Base-by-base conservation (phyloP, 2,888 invertebrate species). In the Embidobia sp. region DNA sequence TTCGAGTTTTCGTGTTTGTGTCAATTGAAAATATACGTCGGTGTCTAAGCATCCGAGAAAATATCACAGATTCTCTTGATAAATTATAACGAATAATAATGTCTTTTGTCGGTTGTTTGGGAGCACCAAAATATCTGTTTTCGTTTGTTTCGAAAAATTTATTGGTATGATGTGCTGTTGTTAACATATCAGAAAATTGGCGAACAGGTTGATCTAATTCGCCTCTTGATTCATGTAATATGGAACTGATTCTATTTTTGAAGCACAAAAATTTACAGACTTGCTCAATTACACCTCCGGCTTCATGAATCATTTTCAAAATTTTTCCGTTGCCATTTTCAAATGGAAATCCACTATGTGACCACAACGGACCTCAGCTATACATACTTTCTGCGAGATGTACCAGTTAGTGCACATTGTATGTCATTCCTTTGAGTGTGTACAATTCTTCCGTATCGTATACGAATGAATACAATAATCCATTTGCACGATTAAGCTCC, bases 291-390 rank as follows among this genome's bases (percentile, higher is more conserved):
- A 42, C 42, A n/a, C 16, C 16, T 2, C 11, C 11, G 2, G 15
- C 37, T 4, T 1, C 3, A 10, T 37, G 37, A 37, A 16, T 37
- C 2, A 16, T 37, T 16, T 37, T 16, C 8, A 16, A 8, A 1
- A 37, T 3, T 37, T 16, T 2, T 1, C 37, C 37, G 11, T 37
- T 37, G 1, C 37, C 37, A 6, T 16, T 37, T 37, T 37, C 37
- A 37, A 42, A 42, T 3, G 42, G 42, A 15, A 15, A 37, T 5
- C 37, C 37, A 37, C 16, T 37, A 6, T 37, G 37, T 5, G 16
- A 16, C 37, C 37, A 37, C 8, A 37, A 8, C 16, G 37, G 16
- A 3, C 37, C 19, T 19, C 42, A 19, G 2, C 19, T 18, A 19
- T 10, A 42, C 4, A 29, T 2, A 29, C 29, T 5, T 29, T 3